Evolutionary conservation across 2,888 invertebrate genomes (phyloP).

Genomic region (Mactromeris polynyma): DNA sequence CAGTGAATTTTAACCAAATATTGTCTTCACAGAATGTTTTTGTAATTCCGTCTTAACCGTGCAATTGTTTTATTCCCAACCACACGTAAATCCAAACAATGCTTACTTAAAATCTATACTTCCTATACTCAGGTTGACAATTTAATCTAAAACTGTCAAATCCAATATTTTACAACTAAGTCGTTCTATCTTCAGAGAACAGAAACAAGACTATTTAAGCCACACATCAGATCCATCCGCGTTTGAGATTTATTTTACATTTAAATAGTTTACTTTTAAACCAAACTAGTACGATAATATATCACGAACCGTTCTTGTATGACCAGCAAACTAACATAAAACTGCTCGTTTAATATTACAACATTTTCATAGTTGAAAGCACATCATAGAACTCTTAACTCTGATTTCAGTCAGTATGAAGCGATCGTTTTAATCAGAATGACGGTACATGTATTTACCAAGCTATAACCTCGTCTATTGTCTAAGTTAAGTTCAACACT

Average conservation of each 20-base stretch:
- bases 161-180: neutral
- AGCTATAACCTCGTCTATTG: neutral
- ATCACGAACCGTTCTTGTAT: neutral
- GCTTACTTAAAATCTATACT: neutral
- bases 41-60: neutral
- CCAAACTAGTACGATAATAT: neutral
- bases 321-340: neutral
- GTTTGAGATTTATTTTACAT: neutral
- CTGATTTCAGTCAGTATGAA: neutral
- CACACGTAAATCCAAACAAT: neutral
- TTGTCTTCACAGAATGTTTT: neutral
- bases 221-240: neutral
- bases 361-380: neutral
- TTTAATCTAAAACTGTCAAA: neutral
- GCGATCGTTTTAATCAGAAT: neutral
- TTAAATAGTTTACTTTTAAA: neutral
- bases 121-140: neutral
- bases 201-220: neutral
- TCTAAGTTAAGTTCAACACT: neutral
- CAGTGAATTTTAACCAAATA: neutral
- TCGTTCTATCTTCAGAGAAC: neutral
- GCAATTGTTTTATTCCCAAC: neutral
- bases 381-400: neutral
- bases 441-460: neutral
- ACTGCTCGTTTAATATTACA: neutral